A percentile compares a stretch with the other conserved stretches of the same genome.
Conservation (phyloP, 2,113 vertebrate species). For the Anhinga rufa region DNA sequence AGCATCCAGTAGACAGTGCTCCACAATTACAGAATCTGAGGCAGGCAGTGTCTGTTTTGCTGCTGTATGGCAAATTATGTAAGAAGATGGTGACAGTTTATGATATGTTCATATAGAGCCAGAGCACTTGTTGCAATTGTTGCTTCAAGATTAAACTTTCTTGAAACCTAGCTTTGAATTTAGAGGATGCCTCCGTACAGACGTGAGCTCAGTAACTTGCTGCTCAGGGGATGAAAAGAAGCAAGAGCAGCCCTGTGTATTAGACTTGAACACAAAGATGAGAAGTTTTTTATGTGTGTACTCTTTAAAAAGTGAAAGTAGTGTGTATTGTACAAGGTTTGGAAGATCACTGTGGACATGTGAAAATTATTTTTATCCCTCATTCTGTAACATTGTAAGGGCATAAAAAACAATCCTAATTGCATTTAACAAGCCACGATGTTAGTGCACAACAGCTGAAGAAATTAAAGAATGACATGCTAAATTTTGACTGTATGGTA, state of each 20-base stretch:
- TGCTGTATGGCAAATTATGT: constrained; percentile 44
- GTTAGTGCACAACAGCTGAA: not conserved
- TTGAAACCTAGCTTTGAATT: not conserved
- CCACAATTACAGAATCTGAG: not conserved
- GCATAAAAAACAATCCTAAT: not conserved
- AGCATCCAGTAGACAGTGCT: not conserved
- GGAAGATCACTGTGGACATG: not conserved
- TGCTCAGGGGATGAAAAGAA: not conserved
- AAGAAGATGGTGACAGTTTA: constrained; percentile 14
- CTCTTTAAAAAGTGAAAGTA: not conserved
- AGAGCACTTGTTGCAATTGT: not conserved
- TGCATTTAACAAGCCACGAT: not conserved
- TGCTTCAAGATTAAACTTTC: constrained; percentile 3
- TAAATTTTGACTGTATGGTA: not conserved
- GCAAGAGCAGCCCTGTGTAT: not conserved
- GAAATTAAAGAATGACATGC: not conserved
- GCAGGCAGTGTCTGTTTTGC: not conserved
- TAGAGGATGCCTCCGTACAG: not conserved
- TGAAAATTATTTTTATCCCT: not conserved
- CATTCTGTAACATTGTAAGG: not conserved
- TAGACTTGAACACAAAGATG: not conserved
- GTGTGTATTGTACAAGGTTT: not conserved
- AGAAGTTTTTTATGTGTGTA: not conserved
- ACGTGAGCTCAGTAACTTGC: not conserved
- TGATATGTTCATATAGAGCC: constrained; percentile 11